A percentile compares a stretch with the other conserved stretches of the same genome.
phyloP scores from a whole-genome alignment of 2,888 invertebrate species.

The Allolobophora icterica region DNA sequence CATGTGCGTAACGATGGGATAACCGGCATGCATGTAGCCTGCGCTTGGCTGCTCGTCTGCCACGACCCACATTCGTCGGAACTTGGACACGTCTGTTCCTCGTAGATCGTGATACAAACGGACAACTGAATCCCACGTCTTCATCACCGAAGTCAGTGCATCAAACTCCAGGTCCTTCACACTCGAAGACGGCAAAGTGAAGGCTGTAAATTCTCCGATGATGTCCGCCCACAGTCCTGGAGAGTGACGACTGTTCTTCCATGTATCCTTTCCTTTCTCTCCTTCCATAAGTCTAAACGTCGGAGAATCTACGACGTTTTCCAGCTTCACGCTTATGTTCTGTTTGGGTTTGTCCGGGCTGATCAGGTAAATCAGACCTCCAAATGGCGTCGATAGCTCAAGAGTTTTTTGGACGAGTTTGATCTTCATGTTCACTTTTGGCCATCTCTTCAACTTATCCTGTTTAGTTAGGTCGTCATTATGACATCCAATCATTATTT shows the following conservation, averaged over 20 bases:
- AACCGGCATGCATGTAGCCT: slow-evolving; percentile 53
- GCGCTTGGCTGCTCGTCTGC: slow-evolving; percentile 48
- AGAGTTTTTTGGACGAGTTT: not conserved
- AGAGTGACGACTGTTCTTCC: slow-evolving; percentile 36
- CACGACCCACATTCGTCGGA: slow-evolving; percentile 46
- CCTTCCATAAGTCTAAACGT: slow-evolving; percentile 37
- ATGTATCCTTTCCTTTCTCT: slow-evolving; percentile 22
- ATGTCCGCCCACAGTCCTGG: slow-evolving; percentile 50
- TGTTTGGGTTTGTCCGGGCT: slow-evolving; percentile 31
- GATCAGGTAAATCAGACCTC: slow-evolving; percentile 42
- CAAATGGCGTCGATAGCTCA: slow-evolving; percentile 33
- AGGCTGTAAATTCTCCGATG: slow-evolving; percentile 44
- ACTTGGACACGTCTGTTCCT: slow-evolving; percentile 37
- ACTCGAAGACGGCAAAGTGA: slow-evolving; percentile 48
- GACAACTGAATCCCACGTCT: slow-evolving; percentile 49
- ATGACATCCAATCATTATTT: slow-evolving; percentile 48
- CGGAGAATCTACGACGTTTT: slow-evolving; percentile 43
- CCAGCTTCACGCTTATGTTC: slow-evolving; percentile 24
- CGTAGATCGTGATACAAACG: slow-evolving; percentile 46
- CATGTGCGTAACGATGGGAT: slow-evolving; percentile 51
- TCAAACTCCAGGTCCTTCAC: slow-evolving; percentile 45
- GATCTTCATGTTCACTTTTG: slow-evolving; percentile 28
- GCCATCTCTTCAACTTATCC: slow-evolving; percentile 42
- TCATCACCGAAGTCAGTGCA: slow-evolving; percentile 37
- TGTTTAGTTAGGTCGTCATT: slow-evolving; percentile 40